Base-by-base conservation (phyloP, 2,888 invertebrate genomes). In the Erannis defoliaria region DNA sequence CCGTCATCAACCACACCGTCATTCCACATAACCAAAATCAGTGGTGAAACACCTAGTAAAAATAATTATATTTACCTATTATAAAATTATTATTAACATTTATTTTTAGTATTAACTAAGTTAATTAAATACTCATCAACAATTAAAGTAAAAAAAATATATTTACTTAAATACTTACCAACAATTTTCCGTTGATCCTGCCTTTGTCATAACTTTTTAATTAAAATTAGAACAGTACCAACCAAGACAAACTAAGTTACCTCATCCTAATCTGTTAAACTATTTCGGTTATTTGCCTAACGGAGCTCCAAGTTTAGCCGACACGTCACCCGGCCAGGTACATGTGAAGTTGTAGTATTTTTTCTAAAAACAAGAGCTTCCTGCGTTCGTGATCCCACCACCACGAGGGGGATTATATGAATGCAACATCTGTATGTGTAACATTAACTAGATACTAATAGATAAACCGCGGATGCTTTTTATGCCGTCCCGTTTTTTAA, bases 361-460 rank as follows among this genome's bases (percentile, higher is more conserved):
- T 80, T 81, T 82, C 80, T 77, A 72, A 78, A 72, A 74, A 76
- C 74, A 74, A 70, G 66, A 67, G 67, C 66, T 66, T 71, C 70
- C 71, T 64, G 67, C 64, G 56, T 72, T 71, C 81, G 75, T 80
- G 81, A 72, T 70, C 66, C 66, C 61, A 64, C 61, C 63, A 64
- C 64, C 68, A 64, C 64, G 64, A 46, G 68, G 72, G 77, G 85
- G 89, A 90, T 93, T 91, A 91, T 89, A 88, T 50, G 50, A 61
- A 38, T 70, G 66, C 42, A 70, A 66, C 91, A 92, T 90, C 90
- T 90, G 89, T 89, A 88, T 82, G 72, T 81, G 86, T 85, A 85
- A 85, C 85, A 84, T 85, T 88, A 90, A 90, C 90, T 90, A 90
- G 93, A 93, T 90, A 92, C 90, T 89, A 90, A 92, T 91, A 92